Percentiles rank a stretch among this genome's conserved stretches.
phyloP scores from a whole-genome alignment of 37 sponge, comb jelly and placozoan species.

The Oscarella lobularis region DNA sequence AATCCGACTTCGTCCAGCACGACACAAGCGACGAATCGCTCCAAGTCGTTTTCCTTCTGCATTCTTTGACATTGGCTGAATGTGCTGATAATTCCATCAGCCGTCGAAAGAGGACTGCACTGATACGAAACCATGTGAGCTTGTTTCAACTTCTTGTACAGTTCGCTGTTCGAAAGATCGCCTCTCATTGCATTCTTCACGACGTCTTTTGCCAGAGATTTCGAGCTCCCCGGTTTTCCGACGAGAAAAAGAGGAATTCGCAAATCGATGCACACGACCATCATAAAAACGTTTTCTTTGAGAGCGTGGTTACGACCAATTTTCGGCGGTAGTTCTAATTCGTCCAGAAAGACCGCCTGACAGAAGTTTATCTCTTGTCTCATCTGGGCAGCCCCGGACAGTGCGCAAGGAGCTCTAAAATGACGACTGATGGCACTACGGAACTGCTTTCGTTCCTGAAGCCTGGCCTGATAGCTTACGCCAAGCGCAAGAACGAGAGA shows the following conservation, averaged over 20 bases:
- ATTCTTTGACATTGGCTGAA: conserved; percentile 38
- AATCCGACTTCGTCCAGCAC: conserved; percentile 90
- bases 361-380: conserved; percentile 3
- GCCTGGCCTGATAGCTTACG: conserved; percentile 19
- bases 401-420: neutral
- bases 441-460: conserved; percentile 11
- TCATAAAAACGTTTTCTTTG: conserved; percentile 36
- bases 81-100: conserved; percentile 63
- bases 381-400: neutral
- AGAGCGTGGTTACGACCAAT: conserved; percentile 28
- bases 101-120: conserved; percentile 78
- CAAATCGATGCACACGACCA: conserved; percentile 38
- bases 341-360: conserved; percentile 14
- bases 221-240: conserved; percentile 40
- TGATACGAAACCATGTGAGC: conserved; percentile 75
- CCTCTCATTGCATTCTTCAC: conserved; percentile 68
- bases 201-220: conserved; percentile 59
- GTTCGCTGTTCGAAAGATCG: conserved; percentile 22
- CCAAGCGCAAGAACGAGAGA: conserved; percentile 11
- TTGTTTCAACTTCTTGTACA: conserved; percentile 54
- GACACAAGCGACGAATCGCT: conserved; percentile 51
- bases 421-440: neutral
- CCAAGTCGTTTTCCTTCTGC: conserved; percentile 32
- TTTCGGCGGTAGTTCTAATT: conserved; percentile 11
- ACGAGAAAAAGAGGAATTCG: conserved; percentile 35